These are phyloP conservation scores for Melanotaenia boesemani DNA, from an alignment of 2,797 vertebrate genomes.

Conservation along the genomic window DNA sequence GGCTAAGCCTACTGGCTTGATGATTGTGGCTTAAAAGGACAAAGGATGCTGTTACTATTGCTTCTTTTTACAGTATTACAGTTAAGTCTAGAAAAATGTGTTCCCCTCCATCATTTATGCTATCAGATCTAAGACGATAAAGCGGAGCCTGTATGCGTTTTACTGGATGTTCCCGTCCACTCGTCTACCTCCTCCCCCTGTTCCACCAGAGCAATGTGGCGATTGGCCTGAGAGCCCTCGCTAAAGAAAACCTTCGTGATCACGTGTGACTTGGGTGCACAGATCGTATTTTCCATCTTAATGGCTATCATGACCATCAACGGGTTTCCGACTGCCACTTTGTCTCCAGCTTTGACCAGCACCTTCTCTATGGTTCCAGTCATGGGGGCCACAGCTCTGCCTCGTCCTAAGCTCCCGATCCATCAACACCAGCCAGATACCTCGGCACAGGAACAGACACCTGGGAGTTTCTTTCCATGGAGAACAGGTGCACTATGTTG, in stretches of 20 bases:
- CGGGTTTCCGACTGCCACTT: slow-evolving; percentile 89
- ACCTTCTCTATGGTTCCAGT: slow-evolving; percentile 98
- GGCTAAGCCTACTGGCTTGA: too few relatives aligned
- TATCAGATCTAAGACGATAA: too few relatives aligned
- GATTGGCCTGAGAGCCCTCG: slow-evolving; percentile 92
- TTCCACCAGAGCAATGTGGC: slow-evolving; percentile 89
- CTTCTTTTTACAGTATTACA: too few relatives aligned
- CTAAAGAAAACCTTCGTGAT: slow-evolving; percentile 92
- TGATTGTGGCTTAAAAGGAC: too few relatives aligned
- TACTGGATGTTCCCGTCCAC: slow-evolving; percentile 39
- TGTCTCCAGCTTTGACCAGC: slow-evolving; percentile 93
- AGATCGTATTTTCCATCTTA: slow-evolving; percentile 99
- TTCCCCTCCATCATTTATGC: too few relatives aligned
- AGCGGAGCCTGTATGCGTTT: slow-evolving; percentile 9
- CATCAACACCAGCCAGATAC: slow-evolving; percentile 86
- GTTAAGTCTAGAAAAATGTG: too few relatives aligned
- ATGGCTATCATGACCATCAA: slow-evolving; percentile 97
- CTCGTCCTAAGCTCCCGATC: slow-evolving; percentile 79
- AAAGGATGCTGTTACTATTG: too few relatives aligned
- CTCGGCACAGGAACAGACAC: slow-evolving; percentile 89
- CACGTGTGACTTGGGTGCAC: slow-evolving; percentile 89
- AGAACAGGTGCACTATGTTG: slow-evolving; percentile 91
- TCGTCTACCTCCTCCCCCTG: slow-evolving; percentile 84
- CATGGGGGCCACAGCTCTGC: slow-evolving; percentile 91
- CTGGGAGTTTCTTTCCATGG: slow-evolving; percentile 86